These are phyloP conservation scores for Jacana jacana DNA, from an alignment of 2,113 vertebrate genomes.

Conservation along the genomic window DNA sequence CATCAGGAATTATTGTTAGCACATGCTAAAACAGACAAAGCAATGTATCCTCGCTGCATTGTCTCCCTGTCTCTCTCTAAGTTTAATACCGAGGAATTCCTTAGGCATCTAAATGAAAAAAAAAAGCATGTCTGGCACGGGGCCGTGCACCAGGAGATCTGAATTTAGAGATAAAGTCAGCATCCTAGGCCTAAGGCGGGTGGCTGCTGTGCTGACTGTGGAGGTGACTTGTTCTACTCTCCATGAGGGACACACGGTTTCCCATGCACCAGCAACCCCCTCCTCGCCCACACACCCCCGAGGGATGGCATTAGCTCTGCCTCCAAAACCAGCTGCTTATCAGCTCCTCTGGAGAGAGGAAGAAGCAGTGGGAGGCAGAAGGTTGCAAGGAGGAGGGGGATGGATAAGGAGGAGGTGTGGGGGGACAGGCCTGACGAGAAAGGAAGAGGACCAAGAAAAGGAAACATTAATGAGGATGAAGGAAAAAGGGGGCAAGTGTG, in stretches of 20 bases:
- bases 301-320: constrained; percentile 52
- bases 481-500: not conserved
- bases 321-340: constrained; percentile 61
- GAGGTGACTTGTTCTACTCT: constrained; percentile 32
- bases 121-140: constrained; percentile 19
- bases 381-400: not conserved
- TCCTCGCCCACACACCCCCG: not conserved
- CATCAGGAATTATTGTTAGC: constrained; percentile 61
- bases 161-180: constrained; percentile 53
- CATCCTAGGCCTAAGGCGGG: constrained; percentile 36
- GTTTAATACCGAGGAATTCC: constrained; percentile 60
- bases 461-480: constrained; percentile 10
- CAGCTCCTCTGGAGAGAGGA: constrained; percentile 41
- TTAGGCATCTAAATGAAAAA: constrained; percentile 23
- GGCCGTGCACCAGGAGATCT: constrained; percentile 42
- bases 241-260: not conserved
- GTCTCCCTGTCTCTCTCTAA: constrained; percentile 14
- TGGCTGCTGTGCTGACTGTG: not conserved
- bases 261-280: not conserved
- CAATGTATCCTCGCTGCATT: constrained; percentile 35
- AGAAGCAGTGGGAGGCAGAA: constrained; percentile 42
- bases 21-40: constrained; percentile 68
- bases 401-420: not conserved
- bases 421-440: not conserved
- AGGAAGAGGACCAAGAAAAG: not conserved